These are phyloP conservation scores for Bradypodion ventrale DNA, from an alignment of 2,797 vertebrate species.

Conservation along the genomic window DNA sequence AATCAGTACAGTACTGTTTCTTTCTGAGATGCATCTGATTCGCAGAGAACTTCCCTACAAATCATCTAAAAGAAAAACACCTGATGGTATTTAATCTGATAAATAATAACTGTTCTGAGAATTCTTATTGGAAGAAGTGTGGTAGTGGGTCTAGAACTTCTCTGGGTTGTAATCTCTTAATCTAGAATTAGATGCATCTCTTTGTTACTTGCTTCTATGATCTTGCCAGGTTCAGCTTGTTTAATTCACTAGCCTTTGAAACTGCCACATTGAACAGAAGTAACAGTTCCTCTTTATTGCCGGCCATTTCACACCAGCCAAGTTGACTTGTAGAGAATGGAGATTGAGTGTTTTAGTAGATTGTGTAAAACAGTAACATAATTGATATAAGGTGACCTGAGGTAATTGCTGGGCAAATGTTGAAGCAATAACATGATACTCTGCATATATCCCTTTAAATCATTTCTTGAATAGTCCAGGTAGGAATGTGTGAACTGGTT, in stretches of 20 bases:
- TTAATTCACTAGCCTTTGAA: constrained; percentile 1
- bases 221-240: too few species aligned
- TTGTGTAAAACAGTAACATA: not conserved
- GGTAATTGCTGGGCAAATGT: not conserved
- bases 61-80: too few species aligned
- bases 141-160: too few species aligned
- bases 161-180: too few species aligned
- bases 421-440: not conserved
- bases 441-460: not conserved
- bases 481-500: constrained; percentile 2
- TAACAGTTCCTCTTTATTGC: not conserved
- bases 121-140: too few species aligned
- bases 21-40: not conserved
- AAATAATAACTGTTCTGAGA: too few species aligned
- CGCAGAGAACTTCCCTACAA: not conserved
- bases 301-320: not conserved
- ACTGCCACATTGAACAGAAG: not conserved
- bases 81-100: too few species aligned
- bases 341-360: not conserved
- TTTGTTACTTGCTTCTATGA: too few species aligned
- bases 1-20: not conserved
- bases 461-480: not conserved
- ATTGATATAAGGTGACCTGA: not conserved
- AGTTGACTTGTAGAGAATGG: not conserved
- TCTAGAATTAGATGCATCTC: too few species aligned